phyloP scores from a whole-genome alignment of 2,113 vertebrate species.

The Narcine bancroftii region DNA sequence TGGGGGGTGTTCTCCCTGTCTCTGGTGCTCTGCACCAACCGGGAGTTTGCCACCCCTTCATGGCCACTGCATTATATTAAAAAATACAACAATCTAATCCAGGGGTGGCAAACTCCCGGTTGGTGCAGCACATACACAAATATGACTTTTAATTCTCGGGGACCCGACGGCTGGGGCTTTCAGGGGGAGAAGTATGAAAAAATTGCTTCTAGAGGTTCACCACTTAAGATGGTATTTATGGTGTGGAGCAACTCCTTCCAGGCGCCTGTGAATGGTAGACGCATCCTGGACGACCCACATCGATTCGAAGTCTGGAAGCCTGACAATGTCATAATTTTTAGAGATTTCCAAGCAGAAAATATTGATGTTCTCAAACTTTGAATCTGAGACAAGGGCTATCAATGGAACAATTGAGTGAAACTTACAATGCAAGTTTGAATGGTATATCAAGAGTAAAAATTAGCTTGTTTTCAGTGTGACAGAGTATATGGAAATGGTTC shows the following conservation, averaged over 20 bases:
- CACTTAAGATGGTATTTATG: slow-evolving; percentile 26
- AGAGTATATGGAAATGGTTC: no score
- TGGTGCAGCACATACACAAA: no score
- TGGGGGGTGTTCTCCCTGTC: no score
- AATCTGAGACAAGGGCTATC: slow-evolving; percentile 3
- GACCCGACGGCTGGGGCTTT: slow-evolving; percentile 31
- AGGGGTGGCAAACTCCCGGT: no score
- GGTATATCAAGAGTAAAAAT: no score
- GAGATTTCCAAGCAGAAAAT: slow-evolving; percentile 26
- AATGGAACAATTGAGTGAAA: no score
- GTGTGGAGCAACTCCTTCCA: slow-evolving; percentile 35
- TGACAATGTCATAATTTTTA: slow-evolving; percentile 25
- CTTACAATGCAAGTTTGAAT: no score
- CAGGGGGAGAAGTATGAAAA: slow-evolving; percentile 37
- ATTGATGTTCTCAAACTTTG: slow-evolving; percentile 35
- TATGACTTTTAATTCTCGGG: slow-evolving; percentile 31
- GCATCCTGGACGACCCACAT: slow-evolving; percentile 27
- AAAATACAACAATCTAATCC: no score
- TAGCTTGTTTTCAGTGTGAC: no score
- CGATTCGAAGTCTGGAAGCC: slow-evolving; percentile 29
- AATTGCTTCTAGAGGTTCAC: slow-evolving; percentile 10
- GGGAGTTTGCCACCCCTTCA: no score
- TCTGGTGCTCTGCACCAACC: no score
- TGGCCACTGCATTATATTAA: no score
- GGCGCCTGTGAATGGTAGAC: slow-evolving; percentile 23